These are phyloP conservation scores for Eulemur mongoz DNA, from an alignment of 2,797 vertebrate genomes.

Conservation along the genomic window DNA sequence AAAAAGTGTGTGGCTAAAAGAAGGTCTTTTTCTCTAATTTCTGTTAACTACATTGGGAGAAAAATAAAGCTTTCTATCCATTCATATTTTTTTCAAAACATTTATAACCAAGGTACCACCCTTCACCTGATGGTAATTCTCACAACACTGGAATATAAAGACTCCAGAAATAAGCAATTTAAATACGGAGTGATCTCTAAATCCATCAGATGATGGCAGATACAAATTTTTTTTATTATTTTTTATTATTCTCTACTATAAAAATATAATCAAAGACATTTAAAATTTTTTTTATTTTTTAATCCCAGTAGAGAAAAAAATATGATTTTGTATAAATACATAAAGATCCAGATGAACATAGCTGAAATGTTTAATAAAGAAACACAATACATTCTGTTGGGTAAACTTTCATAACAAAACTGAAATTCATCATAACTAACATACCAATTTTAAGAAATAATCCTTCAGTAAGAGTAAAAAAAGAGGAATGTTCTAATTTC, in stretches of 20 bases:
- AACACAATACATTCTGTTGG: neutral
- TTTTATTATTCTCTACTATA: neutral
- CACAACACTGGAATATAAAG: neutral
- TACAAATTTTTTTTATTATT: neutral
- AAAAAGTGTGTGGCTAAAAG: neutral
- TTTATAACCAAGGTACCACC: neutral
- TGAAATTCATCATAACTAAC: neutral
- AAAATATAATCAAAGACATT: neutral
- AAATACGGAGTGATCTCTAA: neutral
- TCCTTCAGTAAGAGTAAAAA: neutral
- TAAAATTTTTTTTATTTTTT: neutral
- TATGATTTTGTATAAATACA: neutral
- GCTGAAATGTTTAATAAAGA: neutral
- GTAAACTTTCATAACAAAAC: slow-evolving; percentile 16
- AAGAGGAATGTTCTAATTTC: neutral
- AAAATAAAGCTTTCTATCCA: neutral
- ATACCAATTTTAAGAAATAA: neutral
- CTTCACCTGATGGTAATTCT: neutral
- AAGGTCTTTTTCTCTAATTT: neutral
- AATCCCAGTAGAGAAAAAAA: neutral
- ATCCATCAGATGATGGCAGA: neutral
- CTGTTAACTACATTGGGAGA: neutral
- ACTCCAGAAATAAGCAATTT: neutral
- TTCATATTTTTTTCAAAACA: neutral
- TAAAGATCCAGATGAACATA: neutral